Evolutionary conservation across 2,888 invertebrate species (phyloP), one percentile per base, ranked within the genome.

Genomic region (Loripinus fragilis): DNA sequence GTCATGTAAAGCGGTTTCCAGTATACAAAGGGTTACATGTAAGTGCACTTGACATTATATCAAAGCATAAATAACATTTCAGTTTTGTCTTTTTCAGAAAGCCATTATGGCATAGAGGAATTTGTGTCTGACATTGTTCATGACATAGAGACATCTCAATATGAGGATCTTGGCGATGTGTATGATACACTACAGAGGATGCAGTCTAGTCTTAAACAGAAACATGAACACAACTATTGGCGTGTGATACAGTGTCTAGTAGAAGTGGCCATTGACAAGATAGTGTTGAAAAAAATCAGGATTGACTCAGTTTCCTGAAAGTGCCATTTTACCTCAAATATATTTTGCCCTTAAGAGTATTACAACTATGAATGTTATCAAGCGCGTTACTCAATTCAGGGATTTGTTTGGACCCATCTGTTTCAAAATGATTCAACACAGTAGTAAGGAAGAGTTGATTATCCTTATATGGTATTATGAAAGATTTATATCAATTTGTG

Each of bases 191-290:
- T 85, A 23, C 69, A 78, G 52, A 84, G 75, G 55, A 86, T 86
- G 85, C 81, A 71, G 48, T 41, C n/a, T 35, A 84, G 81, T 42
- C 23, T 69, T 5, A 82, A 85, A 55, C 65, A 35, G 17, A 85
- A 85, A 68, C 83, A 86, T 69, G 75, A 77, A 41, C 60, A 84
- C 8, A 86, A 85, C 72, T 86, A 84, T 64, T 85, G 82, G 79
- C 82, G 83, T 38, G 84, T 86, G 3, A 72, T 85, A 30, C 86
- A 86, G 55, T 85, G 86, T 67, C 71, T 85, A 10, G 85, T 85
- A 50, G 85, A 86, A 67, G 60, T 76, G 1, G 79, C 80, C 12
- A 71, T 77, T 0, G 84, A 86, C 52, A 70, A 38, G 25, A 67
- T 84, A 25, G 66, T 84, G 0, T 72, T 73, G 33, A 67, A 66